Conservation (phyloP, 2,113 vertebrate species). For the Numenius arquata region DNA sequence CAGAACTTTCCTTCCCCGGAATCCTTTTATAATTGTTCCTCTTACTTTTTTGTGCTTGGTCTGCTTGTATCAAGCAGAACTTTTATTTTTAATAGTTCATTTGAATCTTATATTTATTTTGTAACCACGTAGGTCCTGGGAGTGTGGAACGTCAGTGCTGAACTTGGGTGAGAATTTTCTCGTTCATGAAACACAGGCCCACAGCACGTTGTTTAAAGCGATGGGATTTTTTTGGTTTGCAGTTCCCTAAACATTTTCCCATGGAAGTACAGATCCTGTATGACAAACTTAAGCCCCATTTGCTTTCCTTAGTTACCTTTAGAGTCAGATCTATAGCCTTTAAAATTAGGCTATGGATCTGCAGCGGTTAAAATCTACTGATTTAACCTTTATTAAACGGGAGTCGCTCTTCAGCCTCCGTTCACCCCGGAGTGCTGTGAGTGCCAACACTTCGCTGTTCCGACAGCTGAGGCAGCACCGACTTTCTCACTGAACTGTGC, state of each 20-base stretch:
- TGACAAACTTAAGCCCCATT: background rate
- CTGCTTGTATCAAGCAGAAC: background rate
- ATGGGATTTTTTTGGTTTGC: background rate
- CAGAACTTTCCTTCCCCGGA: background rate
- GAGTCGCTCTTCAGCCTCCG: background rate
- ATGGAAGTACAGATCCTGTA: background rate
- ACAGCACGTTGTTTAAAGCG: background rate
- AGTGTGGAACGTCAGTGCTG: background rate
- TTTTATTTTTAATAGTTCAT: background rate
- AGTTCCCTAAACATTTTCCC: background rate
- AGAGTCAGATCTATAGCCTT: background rate
- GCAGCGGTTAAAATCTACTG: background rate
- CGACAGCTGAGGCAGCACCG: background rate
- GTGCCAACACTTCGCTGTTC: rapidly evolving
- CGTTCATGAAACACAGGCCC: background rate
- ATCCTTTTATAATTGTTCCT: background rate
- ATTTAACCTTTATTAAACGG: rapidly evolving
- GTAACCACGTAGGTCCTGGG: background rate
- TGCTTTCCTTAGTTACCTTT: background rate
- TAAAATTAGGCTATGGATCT: background rate
- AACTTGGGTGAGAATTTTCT: background rate
- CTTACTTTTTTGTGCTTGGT: background rate
- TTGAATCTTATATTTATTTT: background rate
- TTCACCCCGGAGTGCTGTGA: background rate
- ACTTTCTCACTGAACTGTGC: background rate